Evolutionary conservation across 2,797 vertebrate species (phyloP).

Genomic region (Diplodus sargus): DNA sequence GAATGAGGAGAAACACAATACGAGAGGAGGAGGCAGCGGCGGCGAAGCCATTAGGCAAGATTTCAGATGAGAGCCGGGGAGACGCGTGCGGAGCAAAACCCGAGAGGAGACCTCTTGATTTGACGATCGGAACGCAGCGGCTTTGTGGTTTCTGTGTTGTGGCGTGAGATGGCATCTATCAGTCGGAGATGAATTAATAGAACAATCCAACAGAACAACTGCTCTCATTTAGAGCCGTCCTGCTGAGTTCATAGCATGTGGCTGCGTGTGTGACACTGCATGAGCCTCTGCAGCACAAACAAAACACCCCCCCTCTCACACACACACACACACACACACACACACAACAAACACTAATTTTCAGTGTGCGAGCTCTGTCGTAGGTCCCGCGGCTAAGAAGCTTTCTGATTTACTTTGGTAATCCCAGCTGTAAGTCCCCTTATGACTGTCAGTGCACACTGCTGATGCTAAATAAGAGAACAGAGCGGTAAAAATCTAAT

Average conservation of each 20-base stretch:
- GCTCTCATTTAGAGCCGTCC: constrained; percentile 59
- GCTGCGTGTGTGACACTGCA: constrained; percentile 3
- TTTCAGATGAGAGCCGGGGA: constrained; percentile 18
- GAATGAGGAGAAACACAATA: constrained; percentile 3
- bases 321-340: constrained; percentile 20
- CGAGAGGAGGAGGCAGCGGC: background rate
- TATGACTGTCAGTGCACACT: constrained; percentile 60
- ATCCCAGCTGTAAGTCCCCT: constrained; percentile 79
- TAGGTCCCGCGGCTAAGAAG: constrained; percentile 75
- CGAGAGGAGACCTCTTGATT: constrained; percentile 56
- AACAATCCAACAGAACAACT: constrained; percentile 54
- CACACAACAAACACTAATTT: constrained; percentile 29
- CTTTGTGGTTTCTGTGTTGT: constrained; percentile 55
- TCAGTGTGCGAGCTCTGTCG: constrained; percentile 36
- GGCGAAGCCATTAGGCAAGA: constrained; percentile 31
- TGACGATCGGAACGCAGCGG: constrained; percentile 59
- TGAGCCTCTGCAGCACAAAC: constrained; percentile 36
- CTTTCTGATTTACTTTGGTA: constrained; percentile 81
- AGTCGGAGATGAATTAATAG: constrained; percentile 64
- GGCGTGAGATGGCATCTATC: constrained; percentile 55
- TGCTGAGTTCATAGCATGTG: constrained; percentile 48
- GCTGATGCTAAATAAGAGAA: constrained; percentile 66
- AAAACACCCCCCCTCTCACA: background rate
- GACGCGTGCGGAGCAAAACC: constrained; percentile 40
- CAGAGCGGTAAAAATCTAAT: constrained; percentile 67